Evolutionary conservation across 2,888 invertebrate genomes (phyloP).

Genomic region (Coecobrya sp.): DNA sequence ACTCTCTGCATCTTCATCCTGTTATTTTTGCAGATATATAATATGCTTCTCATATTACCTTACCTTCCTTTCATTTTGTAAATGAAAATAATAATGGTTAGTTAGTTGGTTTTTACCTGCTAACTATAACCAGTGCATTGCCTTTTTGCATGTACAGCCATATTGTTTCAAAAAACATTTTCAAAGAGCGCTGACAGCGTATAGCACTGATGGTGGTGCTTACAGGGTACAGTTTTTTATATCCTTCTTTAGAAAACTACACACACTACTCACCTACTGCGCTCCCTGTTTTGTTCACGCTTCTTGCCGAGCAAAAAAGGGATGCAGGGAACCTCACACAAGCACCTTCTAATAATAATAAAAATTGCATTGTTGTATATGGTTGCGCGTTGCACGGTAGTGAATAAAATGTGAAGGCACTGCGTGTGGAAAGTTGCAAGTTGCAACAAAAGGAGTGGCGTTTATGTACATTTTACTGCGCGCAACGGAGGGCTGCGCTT

Average conservation of each 20-base stretch:
- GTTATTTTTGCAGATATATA: slow-evolving; percentile 68
- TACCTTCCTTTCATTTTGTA: slow-evolving; percentile 36
- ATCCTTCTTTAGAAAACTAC: background rate
- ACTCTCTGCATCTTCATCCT: slow-evolving; percentile 64
- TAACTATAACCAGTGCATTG: slow-evolving; percentile 1
- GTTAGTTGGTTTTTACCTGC: slow-evolving; percentile 5
- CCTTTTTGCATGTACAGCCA: slow-evolving; percentile 32
- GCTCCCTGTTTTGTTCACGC: slow-evolving; percentile 29
- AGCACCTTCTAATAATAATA: background rate
- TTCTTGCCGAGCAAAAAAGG: background rate
- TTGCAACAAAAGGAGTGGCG: slow-evolving; percentile 1
- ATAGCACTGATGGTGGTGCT: background rate
- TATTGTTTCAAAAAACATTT: too few relatives aligned
- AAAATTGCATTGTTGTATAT: background rate
- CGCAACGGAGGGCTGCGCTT: background rate
- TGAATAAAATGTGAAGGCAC: background rate
- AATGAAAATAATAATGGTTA: background rate
- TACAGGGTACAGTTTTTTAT: slow-evolving; percentile 37
- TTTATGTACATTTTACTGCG: background rate
- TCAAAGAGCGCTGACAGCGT: background rate
- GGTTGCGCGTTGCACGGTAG: background rate
- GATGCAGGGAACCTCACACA: background rate
- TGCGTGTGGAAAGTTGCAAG: slow-evolving; percentile 28
- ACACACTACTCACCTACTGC: slow-evolving; percentile 55
- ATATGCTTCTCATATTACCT: slow-evolving; percentile 37